These are phyloP conservation scores for Clistopyga incitator DNA, from an alignment of 2,888 invertebrate genomes.

Conservation along the genomic window DNA sequence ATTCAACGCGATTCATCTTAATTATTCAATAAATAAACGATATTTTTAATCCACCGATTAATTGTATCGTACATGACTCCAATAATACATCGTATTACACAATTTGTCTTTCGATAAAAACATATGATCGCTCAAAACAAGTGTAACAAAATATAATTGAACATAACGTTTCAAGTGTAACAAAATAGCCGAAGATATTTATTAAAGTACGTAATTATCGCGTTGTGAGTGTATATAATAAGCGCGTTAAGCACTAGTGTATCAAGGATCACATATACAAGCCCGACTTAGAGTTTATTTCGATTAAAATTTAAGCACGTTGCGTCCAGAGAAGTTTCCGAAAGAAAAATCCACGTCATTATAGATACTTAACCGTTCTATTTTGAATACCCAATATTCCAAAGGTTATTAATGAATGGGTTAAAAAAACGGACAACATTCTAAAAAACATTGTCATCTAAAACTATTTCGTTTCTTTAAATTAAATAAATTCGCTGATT, in stretches of 20 bases:
- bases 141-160: slow-evolving; percentile 73
- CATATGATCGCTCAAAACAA: background rate
- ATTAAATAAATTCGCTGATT: no score
- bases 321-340: no score
- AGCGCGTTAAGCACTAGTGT: slow-evolving; percentile 77
- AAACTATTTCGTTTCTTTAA: no score
- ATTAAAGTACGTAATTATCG: slow-evolving; percentile 71
- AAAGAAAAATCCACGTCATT: no score
- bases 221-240: slow-evolving; percentile 73
- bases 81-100: slow-evolving; percentile 14
- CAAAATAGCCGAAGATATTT: slow-evolving; percentile 75
- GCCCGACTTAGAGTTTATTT: no score
- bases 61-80: background rate
- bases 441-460: no score
- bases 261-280: no score
- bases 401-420: no score
- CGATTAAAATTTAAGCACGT: no score
- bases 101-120: slow-evolving; percentile 43
- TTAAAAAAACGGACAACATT: no score
- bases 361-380: no score
- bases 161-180: slow-evolving; percentile 61
- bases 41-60: slow-evolving; percentile 9
- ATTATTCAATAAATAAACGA: slow-evolving; percentile 27
- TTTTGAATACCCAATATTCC: no score
- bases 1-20: slow-evolving; percentile 9